Base-by-base conservation (phyloP, 2,888 invertebrate species). In the Tanypteryx hageni region DNA sequence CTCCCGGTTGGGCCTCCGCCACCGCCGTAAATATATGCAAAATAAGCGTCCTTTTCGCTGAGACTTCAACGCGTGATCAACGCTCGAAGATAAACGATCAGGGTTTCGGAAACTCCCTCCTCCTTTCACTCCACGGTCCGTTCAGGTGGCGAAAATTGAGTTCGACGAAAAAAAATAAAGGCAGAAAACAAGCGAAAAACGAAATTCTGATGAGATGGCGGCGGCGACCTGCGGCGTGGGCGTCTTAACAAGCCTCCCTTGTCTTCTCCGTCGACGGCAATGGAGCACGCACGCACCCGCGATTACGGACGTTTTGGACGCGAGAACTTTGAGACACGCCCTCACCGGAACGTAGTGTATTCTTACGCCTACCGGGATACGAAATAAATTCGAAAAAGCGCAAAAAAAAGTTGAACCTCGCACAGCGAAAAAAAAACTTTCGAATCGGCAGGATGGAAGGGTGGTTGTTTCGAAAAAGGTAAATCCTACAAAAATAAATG, bases 71-170 rank as follows among this genome's bases (percentile, higher is more conserved):
- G 68, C 68, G 76, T 27, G 76, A 76, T 76, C 76, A 76, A 76
- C 27, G 22, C 27, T 27, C 76, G 76, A 76, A 76, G 76, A 76
- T 76, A 76, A 76, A 76, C 27, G 76, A 76, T 27, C 76, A 27
- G 76, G 11, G 76, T 44, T 44, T 44, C 44, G 61, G 5, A 76
- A 27, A 76, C 22, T 76, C 27, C 44, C 44, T 76, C 44, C 44
- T 76, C 76, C 76, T 76, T 76, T 76, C 76, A 27, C 76, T 76
- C 76, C 68, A 9, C 68, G 13, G n/a, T 68, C 68, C 76, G 76
- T 76, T 76, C 76, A 76, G 76, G 76, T 76, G 76, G 76, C 76
- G 76, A 76, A 76, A 76, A 76, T 76, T 76, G 76, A 76, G 76
- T 76, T 76, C 76, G 76, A 76, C n/a, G 76, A 27, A 27, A 76